Evolutionary conservation across 2,888 invertebrate species (phyloP).

Genomic region (Mesopsocus fuscifrons): DNA sequence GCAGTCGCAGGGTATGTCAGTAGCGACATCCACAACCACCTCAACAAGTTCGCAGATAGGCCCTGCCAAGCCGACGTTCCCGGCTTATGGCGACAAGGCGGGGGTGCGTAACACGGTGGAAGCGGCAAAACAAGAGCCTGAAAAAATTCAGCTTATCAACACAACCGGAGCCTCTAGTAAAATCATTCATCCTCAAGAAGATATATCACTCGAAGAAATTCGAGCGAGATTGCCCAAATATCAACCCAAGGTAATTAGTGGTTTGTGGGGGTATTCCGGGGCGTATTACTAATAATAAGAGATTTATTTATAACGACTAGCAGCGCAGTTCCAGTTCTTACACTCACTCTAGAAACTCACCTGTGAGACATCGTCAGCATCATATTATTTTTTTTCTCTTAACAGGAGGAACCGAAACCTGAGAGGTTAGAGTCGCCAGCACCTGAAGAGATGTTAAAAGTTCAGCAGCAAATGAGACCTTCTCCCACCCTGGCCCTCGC

Average conservation of each 20-base stretch:
- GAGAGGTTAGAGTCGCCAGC: slow-evolving; percentile 19
- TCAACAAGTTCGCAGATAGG: slow-evolving; percentile 26
- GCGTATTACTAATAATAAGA: too few species aligned
- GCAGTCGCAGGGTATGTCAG: too few species aligned
- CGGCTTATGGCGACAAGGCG: slow-evolving; percentile 34
- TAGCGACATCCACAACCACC: too few species aligned
- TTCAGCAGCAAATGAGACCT: slow-evolving; percentile 22
- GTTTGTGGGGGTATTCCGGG: too few species aligned
- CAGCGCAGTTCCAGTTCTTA: too few species aligned
- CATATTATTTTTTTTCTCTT: slow-evolving; percentile 1
- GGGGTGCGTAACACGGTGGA: slow-evolving; percentile 20
- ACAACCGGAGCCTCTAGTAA: slow-evolving; percentile 70
- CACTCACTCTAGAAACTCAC: too few species aligned
- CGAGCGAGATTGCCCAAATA: slow-evolving; percentile 51
- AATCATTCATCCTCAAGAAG: slow-evolving; percentile 87
- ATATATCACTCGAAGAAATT: slow-evolving; percentile 72
- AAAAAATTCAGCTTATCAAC: slow-evolving; percentile 38
- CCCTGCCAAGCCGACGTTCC: slow-evolving; percentile 53
- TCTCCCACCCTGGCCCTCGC: slow-evolving; percentile 17
- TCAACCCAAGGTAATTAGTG: slow-evolving; percentile 22
- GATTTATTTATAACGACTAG: too few species aligned
- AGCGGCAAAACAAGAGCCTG: slow-evolving; percentile 27
- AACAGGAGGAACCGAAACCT: slow-evolving; percentile 12
- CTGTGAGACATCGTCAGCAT: too few species aligned
- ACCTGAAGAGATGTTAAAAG: slow-evolving; percentile 11